Base-by-base conservation (phyloP, 2,888 invertebrate genomes). In the Lordiphosa fenestrarum region DNA sequence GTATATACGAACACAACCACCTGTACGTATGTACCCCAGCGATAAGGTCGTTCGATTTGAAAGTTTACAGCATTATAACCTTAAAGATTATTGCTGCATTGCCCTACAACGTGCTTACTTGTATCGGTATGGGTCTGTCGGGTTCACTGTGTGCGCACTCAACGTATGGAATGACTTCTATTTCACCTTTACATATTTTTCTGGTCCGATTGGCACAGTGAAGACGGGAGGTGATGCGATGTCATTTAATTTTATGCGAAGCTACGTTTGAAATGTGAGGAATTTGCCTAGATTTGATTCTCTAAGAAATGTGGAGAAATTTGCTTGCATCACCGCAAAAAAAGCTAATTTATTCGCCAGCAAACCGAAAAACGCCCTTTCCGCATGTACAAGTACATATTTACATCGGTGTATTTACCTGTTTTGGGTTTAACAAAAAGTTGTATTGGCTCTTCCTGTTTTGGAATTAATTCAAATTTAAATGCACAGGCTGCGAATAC, bases 131-230 rank as follows among this genome's bases (percentile, higher is more conserved):
- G 44, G 38, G 35, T 19, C 36, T 54, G 23, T 23, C 0, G 41
- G 33, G 41, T 36, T 49, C 10, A 21, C 42, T 56, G 53, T 48
- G 30, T 36, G 19, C 63, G 53, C 56, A 66, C 50, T 38, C 39
- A 59, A 41, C 41, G 61, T 30, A 66, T 71, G 73, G 72, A 71
- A 84, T 80, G 80, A 80, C 80, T 80, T 80, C 64, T 80, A 80
- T 80, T 80, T 80, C 81, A 80, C 80, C 80, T 80, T 80, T 80
- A 84, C 77, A 84, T 56, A 74, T 71, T 63, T 49, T 56, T 62
- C 36, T 35, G 47, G 53, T 66, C 64, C 35, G 40, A 51, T 66
- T 64, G 59, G 60, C 63, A 52, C 42, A 35, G 38, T 44, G 40
- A 7, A 25, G 25, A 25, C 25, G 25, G 1, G 25, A 38, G 53